Evolutionary conservation across 2,888 invertebrate species (phyloP).

Genomic region (Hydrotaea cyrtoneurina): DNA sequence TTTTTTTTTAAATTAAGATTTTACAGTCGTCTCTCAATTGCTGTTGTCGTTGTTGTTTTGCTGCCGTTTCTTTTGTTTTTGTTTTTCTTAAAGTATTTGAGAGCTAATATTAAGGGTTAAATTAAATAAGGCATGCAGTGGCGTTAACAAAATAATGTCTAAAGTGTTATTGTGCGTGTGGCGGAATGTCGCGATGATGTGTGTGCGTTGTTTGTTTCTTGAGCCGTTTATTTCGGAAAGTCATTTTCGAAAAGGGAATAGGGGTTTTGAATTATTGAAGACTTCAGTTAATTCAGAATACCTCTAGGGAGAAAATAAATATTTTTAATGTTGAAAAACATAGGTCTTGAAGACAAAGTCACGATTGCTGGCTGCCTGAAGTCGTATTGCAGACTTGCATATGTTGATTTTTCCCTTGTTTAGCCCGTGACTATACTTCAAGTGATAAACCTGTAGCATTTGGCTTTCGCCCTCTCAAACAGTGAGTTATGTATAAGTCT

Average conservation of each 20-base stretch:
- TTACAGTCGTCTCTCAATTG: slow-evolving; percentile 52
- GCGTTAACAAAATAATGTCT: slow-evolving; percentile 42
- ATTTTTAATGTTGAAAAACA: too few relatives aligned
- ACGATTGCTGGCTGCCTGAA: too few relatives aligned
- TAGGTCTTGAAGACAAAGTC: too few relatives aligned
- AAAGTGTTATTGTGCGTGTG: slow-evolving; percentile 19
- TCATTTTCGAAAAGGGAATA: not conserved
- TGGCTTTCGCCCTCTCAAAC: too few relatives aligned
- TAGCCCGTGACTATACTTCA: too few relatives aligned
- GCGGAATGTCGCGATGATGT: slow-evolving; percentile 28
- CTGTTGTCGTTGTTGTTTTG: slow-evolving; percentile 12
- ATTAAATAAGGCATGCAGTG: slow-evolving; percentile 43
- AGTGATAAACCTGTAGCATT: too few relatives aligned
- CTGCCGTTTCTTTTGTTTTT: slow-evolving; percentile 5
- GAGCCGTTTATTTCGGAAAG: not conserved
- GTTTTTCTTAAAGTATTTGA: slow-evolving; percentile 54
- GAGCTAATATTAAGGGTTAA: slow-evolving; percentile 59
- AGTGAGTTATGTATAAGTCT: too few relatives aligned
- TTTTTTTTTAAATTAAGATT: slow-evolving; percentile 58
- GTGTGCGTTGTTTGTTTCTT: slow-evolving; percentile 16
- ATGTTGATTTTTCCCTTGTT: too few relatives aligned
- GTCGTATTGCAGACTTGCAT: too few relatives aligned
- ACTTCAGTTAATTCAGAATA: too few relatives aligned
- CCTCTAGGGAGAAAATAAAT: too few relatives aligned
- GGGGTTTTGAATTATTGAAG: too few relatives aligned